Evolutionary conservation across 2,888 invertebrate genomes (phyloP).

Genomic region (Macaria notata): DNA sequence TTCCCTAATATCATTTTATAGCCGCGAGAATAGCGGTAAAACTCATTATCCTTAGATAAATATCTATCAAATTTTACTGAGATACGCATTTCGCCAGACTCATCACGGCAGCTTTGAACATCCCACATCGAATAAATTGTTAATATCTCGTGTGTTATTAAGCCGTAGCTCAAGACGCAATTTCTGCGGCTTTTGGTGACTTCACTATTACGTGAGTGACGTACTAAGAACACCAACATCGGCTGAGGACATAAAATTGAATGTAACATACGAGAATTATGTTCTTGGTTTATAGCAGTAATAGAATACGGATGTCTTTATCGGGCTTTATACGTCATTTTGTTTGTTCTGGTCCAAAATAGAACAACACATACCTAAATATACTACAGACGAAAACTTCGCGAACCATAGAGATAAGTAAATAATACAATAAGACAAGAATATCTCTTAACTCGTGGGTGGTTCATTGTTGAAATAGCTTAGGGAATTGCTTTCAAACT

Average conservation of each 20-base stretch:
- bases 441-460: no score
- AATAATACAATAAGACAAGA: no score
- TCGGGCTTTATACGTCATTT: slow-evolving; percentile 6
- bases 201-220: slow-evolving; percentile 22
- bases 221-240: slow-evolving; percentile 7
- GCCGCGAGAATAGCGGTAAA: not conserved
- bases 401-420: no score
- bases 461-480: no score
- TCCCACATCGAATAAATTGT: slow-evolving; percentile 19
- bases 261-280: slow-evolving; percentile 13
- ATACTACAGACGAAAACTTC: no score
- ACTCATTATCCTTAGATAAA: slow-evolving; percentile 1
- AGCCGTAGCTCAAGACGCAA: slow-evolving; percentile 23
- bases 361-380: not conserved
- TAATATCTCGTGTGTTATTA: slow-evolving; percentile 22
- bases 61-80: slow-evolving; percentile 4
- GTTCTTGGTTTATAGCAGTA: slow-evolving; percentile 8
- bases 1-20: not conserved
- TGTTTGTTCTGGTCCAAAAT: slow-evolving; percentile 4
- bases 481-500: no score
- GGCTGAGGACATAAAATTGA: slow-evolving; percentile 16
- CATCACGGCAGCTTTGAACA: slow-evolving; percentile 15
- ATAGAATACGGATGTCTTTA: slow-evolving; percentile 17
- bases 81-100: slow-evolving; percentile 4
- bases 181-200: slow-evolving; percentile 20